phyloP scores from a whole-genome alignment of 2,888 invertebrate genomes.

The Drosophila sordidapex region DNA sequence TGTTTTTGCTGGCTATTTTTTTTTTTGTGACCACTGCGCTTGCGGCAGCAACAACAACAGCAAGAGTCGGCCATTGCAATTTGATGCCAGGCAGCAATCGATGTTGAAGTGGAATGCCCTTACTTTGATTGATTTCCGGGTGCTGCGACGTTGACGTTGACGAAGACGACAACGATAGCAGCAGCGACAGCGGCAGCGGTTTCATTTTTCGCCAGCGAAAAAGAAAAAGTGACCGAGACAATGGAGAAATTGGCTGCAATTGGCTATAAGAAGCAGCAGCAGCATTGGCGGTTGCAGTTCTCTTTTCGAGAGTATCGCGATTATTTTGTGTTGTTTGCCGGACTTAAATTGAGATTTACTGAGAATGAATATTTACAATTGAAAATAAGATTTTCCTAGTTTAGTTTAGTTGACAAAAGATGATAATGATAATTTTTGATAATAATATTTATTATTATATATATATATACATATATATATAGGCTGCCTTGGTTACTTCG shows the following conservation, averaged over 20 bases:
- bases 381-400: not conserved
- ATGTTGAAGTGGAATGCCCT: constrained; percentile 76
- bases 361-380: not conserved
- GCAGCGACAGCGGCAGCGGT: constrained; percentile 34
- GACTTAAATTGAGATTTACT: not conserved
- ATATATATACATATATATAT: not conserved
- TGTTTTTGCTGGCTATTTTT: constrained; percentile 16
- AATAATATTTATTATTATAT: not conserved
- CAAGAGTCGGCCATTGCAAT: constrained; percentile 56
- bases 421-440: not conserved
- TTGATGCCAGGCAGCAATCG: constrained; percentile 60
- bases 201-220: constrained; percentile 53
- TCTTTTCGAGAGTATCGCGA: constrained; percentile 26
- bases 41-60: constrained; percentile 45
- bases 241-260: constrained; percentile 58
- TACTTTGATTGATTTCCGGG: constrained; percentile 82
- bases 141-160: constrained; percentile 59
- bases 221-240: constrained; percentile 65
- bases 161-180: constrained; percentile 21
- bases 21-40: constrained; percentile 31
- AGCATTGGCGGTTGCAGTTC: constrained; percentile 10
- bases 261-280: constrained; percentile 29
- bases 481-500: not conserved
- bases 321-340: constrained; percentile 23
- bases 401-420: not conserved